Evolutionary conservation across 2,113 vertebrate genomes (phyloP).

Genomic region (Pholis gunnellus): DNA sequence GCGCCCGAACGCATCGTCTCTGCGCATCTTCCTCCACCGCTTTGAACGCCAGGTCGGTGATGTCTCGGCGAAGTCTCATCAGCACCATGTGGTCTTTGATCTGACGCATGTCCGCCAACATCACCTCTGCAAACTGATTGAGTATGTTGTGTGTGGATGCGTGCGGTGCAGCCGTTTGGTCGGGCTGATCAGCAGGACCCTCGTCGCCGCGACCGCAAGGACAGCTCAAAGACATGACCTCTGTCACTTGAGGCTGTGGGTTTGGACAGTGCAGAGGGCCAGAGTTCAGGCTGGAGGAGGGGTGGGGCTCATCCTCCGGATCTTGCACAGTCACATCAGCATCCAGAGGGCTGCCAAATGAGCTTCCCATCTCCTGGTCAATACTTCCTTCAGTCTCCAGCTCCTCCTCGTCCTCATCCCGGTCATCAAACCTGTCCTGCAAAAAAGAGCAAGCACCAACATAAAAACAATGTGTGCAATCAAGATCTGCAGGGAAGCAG

Average conservation of each 20-base stretch:
- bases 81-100: constrained; percentile 48
- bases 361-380: constrained; percentile 47
- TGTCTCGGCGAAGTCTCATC: constrained; percentile 49
- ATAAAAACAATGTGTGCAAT: not conserved
- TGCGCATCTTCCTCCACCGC: constrained; percentile 45
- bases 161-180: not conserved
- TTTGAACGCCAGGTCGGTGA: constrained; percentile 57
- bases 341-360: constrained; percentile 25
- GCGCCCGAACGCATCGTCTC: not conserved
- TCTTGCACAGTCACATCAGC: constrained; percentile 1
- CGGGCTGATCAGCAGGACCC: not conserved
- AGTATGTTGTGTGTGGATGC: not conserved
- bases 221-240: constrained; percentile 30
- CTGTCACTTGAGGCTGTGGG: constrained; percentile 5
- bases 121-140: constrained; percentile 43
- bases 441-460: not conserved
- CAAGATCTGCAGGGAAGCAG: not conserved
- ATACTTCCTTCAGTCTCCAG: constrained; percentile 43
- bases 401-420: constrained; percentile 33
- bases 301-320: constrained; percentile 12
- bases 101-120: constrained; percentile 51
- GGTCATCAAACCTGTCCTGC: constrained; percentile 44
- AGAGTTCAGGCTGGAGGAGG: not conserved
- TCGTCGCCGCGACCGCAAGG: not conserved
- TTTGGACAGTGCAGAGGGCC: not conserved